Percentiles rank a stretch among this genome's conserved stretches.
phyloP scores from a whole-genome alignment of 2,113 vertebrate genomes.

The Ictalurus punctatus region DNA sequence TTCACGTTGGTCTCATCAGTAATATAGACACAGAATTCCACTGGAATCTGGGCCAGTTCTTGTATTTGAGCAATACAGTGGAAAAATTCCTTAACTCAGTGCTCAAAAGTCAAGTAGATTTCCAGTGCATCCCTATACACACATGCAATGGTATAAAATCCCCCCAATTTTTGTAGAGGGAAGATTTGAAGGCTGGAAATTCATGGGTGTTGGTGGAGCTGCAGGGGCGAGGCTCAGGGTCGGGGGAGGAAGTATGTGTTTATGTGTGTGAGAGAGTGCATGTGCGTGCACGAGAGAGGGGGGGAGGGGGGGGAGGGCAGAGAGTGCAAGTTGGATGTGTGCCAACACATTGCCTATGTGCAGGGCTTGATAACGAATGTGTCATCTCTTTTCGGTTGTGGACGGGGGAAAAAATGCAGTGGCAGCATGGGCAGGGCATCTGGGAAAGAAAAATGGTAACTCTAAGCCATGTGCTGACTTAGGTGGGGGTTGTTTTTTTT shows the following conservation, averaged over 20 bases:
- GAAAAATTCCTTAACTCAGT: neutral
- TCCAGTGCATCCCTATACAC: neutral
- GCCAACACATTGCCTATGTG: slow-evolving; percentile 37
- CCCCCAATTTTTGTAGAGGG: neutral
- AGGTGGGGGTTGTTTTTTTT: slow-evolving; percentile 28
- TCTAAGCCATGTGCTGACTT: slow-evolving; percentile 40
- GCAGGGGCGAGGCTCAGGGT: slow-evolving; percentile 35
- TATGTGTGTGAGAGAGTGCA: slow-evolving; percentile 14
- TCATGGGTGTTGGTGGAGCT: slow-evolving; percentile 36
- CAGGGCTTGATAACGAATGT: slow-evolving; percentile 52
- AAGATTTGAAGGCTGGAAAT: slow-evolving; percentile 30
- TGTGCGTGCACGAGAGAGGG: neutral
- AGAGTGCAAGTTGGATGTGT: slow-evolving; percentile 44
- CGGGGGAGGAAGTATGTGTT: slow-evolving; percentile 35
- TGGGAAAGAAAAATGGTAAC: slow-evolving; percentile 5
- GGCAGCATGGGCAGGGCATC: slow-evolving; percentile 21
- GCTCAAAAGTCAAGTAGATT: neutral
- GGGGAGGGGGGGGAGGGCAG: slow-evolving; percentile 11
- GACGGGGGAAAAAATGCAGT: slow-evolving; percentile 27
- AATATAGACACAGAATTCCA: neutral
- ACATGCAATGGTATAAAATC: neutral
- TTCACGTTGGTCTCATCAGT: neutral
- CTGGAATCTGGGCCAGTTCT: neutral
- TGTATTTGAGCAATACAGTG: neutral
- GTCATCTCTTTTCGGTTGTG: slow-evolving; percentile 31